Percentiles rank a stretch among this genome's conserved stretches.
Conservation (phyloP, 2,888 invertebrate genomes). For the Punctoribates punctum region DNA sequence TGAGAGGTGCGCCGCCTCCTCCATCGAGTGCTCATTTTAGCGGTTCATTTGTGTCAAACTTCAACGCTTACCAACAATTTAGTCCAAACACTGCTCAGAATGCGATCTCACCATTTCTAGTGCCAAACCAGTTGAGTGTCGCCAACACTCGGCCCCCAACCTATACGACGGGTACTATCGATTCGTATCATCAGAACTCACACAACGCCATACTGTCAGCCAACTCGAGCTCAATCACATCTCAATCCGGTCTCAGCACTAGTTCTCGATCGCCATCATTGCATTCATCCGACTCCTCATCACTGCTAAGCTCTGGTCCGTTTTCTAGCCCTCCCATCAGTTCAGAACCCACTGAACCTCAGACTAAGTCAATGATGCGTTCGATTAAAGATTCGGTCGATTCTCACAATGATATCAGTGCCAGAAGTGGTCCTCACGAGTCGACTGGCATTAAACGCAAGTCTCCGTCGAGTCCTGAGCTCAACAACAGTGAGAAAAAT, state of each 20-base stretch:
- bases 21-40: slow-evolving; percentile 32
- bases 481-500: slow-evolving; percentile 20
- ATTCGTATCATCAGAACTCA: slow-evolving; percentile 26
- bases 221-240: slow-evolving; percentile 33
- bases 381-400: slow-evolving; percentile 12
- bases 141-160: slow-evolving; percentile 29
- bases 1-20: neutral
- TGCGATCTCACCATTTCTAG: slow-evolving; percentile 43
- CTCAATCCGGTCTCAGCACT: slow-evolving; percentile 16
- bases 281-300: slow-evolving; percentile 34
- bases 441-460: slow-evolving; percentile 26
- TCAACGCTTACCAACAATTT: slow-evolving; percentile 27
- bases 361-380: slow-evolving; percentile 35
- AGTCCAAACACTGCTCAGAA: slow-evolving; percentile 35
- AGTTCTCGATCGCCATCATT: slow-evolving; percentile 30
- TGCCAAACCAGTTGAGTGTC: slow-evolving; percentile 40
- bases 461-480: slow-evolving; percentile 22
- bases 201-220: slow-evolving; percentile 33
- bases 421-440: slow-evolving; percentile 6
- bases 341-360: slow-evolving; percentile 28
- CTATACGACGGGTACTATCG: slow-evolving; percentile 35
- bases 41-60: slow-evolving; percentile 31
- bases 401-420: neutral
- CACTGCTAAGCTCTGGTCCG: slow-evolving; percentile 33
- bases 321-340: slow-evolving; percentile 36